phyloP scores from a whole-genome alignment of 2,113 vertebrate genomes.

The Lepus timidus region DNA sequence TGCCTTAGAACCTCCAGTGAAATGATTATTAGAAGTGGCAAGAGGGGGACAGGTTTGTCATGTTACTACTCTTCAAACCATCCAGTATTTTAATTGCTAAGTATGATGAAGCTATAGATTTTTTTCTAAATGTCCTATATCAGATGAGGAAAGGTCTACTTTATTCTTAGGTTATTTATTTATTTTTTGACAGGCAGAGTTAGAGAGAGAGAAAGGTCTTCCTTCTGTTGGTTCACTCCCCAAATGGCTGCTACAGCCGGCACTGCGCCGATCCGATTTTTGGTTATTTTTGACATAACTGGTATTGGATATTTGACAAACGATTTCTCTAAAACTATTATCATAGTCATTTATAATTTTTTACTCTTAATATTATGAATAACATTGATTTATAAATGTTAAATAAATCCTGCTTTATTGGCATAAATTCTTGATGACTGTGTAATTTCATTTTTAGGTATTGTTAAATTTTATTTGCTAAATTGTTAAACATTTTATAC shows the following conservation, averaged over 20 bases:
- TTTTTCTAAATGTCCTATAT: not conserved
- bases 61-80: not conserved
- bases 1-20: not conserved
- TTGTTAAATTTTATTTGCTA: not conserved
- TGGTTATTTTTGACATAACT: not conserved
- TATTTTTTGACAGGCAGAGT: too few species aligned
- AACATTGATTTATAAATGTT: not conserved
- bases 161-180: not conserved
- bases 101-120: not conserved
- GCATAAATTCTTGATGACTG: not conserved
- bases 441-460: not conserved
- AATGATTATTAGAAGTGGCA: not conserved
- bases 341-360: not conserved
- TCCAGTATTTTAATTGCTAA: not conserved
- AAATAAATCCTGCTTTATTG: not conserved
- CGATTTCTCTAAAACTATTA: not conserved
- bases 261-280: too few species aligned
- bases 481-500: not conserved
- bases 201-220: too few species aligned
- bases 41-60: not conserved
- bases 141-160: not conserved
- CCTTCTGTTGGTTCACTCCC: too few species aligned
- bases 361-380: not conserved
- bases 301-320: conserved; percentile 20
- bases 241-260: too few species aligned